Base-by-base conservation (phyloP, 2,888 invertebrate species). In the Pterobdella sp. region DNA sequence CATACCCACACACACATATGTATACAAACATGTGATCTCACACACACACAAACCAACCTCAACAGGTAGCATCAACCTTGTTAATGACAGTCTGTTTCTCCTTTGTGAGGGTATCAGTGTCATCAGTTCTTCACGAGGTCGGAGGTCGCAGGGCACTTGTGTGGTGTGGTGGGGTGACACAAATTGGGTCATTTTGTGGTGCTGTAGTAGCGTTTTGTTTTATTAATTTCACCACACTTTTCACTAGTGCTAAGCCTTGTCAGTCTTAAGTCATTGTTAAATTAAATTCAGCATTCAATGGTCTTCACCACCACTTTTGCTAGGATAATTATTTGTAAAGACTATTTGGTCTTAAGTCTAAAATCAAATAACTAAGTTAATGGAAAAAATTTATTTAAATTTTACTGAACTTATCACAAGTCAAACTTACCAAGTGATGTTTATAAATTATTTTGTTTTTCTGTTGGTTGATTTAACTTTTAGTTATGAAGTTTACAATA, bases 31-130 rank as follows among this genome's bases (percentile, higher is more conserved):
- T 42, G 18, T 42, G 10, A 42, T 18, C 42, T 42, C 42, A 42
- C 42, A 42, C 42, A 7, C 42, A 42, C 60, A 34, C 63, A 26
- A 10, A 42, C 63, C 14, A 7, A 37, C 29, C 2, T 52, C 70
- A 34, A 18, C 74, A 77, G 77, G 72, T 77, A 42, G 2, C 86
- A 7, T 83, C 88, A 14, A 92, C 92, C 90, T 88, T 92, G 76
- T 68, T 86, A 65, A 86, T 89, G 64, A 85, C 87, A 37, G 90
- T 88, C 42, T 81, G 88, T 34, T 87, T 90, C 77, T 90, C 91
- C 77, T 92, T 90, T 83, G 88, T 89, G 32, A 91, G 91, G 85
- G 88, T 92, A 82, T 89, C 89, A 81, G 88, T 91, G 77, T 91
- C 90, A 76, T 88, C 88, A 1, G 86, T 90, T 78, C 89, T 91